Percentiles rank a stretch among this genome's conserved stretches.
Conservation (phyloP, 1,140 invertebrate species). For the Dufourea novaeangliae region DNA sequence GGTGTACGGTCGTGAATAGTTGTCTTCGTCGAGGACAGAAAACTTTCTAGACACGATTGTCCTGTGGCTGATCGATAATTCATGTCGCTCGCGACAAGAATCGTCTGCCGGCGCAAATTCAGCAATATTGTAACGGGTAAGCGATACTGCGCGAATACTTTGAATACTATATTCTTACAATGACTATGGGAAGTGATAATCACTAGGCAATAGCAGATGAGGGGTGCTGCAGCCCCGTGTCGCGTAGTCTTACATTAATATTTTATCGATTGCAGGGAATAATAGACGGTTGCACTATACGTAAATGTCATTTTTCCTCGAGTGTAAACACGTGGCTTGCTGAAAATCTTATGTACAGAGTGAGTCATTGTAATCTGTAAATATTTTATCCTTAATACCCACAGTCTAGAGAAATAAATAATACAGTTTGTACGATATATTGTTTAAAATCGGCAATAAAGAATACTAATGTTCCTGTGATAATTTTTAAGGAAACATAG, state of each 20-base stretch:
- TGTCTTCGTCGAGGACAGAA: constrained; percentile 28
- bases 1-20: constrained; percentile 18
- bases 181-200: constrained; percentile 28
- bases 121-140: not conserved
- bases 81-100: constrained; percentile 7
- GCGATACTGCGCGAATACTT: constrained; percentile 18
- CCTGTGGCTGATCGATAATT: not conserved
- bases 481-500: too few species aligned
- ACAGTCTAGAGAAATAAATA: too few species aligned
- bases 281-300: constrained; percentile 26
- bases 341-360: too few species aligned
- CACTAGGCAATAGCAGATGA: constrained; percentile 47
- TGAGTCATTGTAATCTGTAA: too few species aligned
- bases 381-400: too few species aligned
- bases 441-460: too few species aligned
- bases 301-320: too few species aligned
- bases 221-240: constrained; percentile 33
- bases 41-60: constrained; percentile 1
- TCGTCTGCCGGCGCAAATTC: not conserved
- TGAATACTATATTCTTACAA: constrained; percentile 44
- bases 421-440: too few species aligned
- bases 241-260: constrained; percentile 29
- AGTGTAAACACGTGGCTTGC: too few species aligned
- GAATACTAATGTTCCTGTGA: too few species aligned
- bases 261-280: constrained; percentile 20